A percentile compares a stretch with the other conserved stretches of the same genome.
phyloP scores from a whole-genome alignment of 2,113 vertebrate genomes.

The Capra hircus region DNA sequence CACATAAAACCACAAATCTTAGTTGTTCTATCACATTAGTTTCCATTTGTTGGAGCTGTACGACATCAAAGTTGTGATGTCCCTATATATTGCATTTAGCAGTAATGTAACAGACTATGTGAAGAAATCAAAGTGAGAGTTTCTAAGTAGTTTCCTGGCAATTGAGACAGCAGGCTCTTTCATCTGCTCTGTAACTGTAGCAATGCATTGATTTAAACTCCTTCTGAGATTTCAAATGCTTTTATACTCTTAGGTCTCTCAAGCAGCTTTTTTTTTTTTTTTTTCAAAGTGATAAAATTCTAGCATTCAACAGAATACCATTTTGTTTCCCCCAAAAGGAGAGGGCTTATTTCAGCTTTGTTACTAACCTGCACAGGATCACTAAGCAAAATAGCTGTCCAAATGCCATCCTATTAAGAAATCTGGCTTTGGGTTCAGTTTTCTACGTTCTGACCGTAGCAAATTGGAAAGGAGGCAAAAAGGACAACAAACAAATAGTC shows the following conservation, averaged over 20 bases:
- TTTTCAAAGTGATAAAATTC: conserved; percentile 80
- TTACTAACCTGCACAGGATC: conserved; percentile 75
- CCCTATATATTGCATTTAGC: conserved; percentile 85
- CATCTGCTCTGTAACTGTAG: conserved; percentile 87
- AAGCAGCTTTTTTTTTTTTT: conserved; percentile 77
- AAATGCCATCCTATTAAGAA: conserved; percentile 71
- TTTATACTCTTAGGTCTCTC: conserved; percentile 83
- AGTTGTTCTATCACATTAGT: conserved; percentile 80
- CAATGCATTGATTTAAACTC: conserved; percentile 89
- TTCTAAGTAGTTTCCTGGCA: conserved; percentile 89
- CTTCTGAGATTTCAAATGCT: conserved; percentile 88
- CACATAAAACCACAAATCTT: conserved; percentile 70
- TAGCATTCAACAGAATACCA: conserved; percentile 82
- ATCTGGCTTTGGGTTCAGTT: conserved; percentile 67
- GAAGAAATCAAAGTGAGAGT: conserved; percentile 89
- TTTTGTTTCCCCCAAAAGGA: conserved; percentile 76
- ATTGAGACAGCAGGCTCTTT: conserved; percentile 87
- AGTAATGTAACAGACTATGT: conserved; percentile 81
- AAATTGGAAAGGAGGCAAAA: conserved; percentile 20
- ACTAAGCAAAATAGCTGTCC: conserved; percentile 70
- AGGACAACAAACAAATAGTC: conserved; percentile 55
- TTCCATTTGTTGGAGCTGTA: conserved; percentile 80
- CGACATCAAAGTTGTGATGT: conserved; percentile 87
- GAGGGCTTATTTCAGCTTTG: conserved; percentile 79
- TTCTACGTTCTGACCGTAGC: conserved; percentile 61